Evolutionary conservation across 2,797 vertebrate genomes (phyloP).

Genomic region (Pangasius djambal): DNA sequence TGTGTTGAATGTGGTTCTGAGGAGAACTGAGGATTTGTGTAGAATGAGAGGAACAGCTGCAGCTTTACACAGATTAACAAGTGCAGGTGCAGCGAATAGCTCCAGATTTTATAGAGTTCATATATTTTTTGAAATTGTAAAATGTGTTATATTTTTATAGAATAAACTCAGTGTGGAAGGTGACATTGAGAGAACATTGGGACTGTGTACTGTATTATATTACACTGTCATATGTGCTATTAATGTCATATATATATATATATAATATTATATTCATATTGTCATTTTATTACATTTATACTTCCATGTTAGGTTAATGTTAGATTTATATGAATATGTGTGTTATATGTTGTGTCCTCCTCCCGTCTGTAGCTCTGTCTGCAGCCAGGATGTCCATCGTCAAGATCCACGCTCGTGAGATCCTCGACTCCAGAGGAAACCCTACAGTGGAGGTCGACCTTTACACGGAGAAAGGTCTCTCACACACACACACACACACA

Average conservation of each 20-base stretch:
- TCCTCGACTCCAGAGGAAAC: constrained; percentile 75
- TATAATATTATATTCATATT: not conserved
- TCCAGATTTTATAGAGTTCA: not conserved
- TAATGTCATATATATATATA: not conserved
- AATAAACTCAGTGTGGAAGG: not conserved
- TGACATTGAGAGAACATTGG: not conserved
- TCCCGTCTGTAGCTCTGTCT: not conserved
- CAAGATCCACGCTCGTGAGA: constrained; percentile 74
- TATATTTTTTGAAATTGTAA: not conserved
- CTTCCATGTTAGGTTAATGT: not conserved
- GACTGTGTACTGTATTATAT: not conserved
- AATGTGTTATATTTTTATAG: not conserved
- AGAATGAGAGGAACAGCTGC: not conserved
- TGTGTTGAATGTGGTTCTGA: not conserved
- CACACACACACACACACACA: not conserved
- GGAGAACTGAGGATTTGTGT: constrained; percentile 5
- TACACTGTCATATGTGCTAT: not conserved
- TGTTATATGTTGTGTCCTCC: not conserved
- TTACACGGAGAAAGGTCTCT: constrained; percentile 66
- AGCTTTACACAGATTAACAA: not conserved
- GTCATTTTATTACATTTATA: too few relatives aligned
- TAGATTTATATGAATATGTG: not conserved
- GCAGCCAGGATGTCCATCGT: constrained; percentile 73
- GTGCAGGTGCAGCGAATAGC: constrained; percentile 11
- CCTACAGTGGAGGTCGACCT: constrained; percentile 76